phyloP scores from a whole-genome alignment of 2,797 vertebrate genomes.

The Kryptopterus vitreolus region DNA sequence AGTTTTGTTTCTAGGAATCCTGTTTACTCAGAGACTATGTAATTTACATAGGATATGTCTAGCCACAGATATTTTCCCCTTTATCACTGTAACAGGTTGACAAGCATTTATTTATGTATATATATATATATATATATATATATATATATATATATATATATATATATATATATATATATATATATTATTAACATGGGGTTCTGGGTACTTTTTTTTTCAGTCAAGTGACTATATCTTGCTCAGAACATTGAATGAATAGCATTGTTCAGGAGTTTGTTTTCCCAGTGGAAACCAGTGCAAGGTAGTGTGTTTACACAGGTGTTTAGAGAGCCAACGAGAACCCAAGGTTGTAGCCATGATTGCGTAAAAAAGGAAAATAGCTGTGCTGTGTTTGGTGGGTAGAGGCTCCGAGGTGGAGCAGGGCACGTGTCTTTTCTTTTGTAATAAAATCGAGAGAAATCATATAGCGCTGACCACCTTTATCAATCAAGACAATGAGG shows the following conservation, averaged over 20 bases:
- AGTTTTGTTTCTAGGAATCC: background rate
- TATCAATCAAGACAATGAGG: too few relatives aligned
- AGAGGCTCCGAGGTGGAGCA: background rate
- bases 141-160: too few relatives aligned
- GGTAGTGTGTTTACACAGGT: background rate
- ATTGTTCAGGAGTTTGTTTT: background rate
- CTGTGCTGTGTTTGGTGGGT: background rate
- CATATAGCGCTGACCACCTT: background rate
- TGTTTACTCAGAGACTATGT: background rate
- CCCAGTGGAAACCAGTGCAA: constrained; percentile 1
- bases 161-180: too few relatives aligned
- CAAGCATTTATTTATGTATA: too few relatives aligned
- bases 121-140: too few relatives aligned
- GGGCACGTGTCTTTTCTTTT: background rate
- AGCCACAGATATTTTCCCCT: background rate
- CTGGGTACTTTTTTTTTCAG: background rate
- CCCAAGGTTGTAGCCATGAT: background rate
- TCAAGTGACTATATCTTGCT: background rate
- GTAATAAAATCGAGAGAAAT: background rate
- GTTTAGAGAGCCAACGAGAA: background rate
- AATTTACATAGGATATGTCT: background rate
- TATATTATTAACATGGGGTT: background rate
- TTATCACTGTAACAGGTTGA: too few relatives aligned
- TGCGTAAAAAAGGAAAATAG: background rate
- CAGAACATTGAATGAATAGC: background rate